Percentiles rank a stretch among this genome's conserved stretches.
These are phyloP conservation scores for Vollenhovia emeryi DNA, from an alignment of 1,140 invertebrate genomes.

Conservation along the genomic window DNA sequence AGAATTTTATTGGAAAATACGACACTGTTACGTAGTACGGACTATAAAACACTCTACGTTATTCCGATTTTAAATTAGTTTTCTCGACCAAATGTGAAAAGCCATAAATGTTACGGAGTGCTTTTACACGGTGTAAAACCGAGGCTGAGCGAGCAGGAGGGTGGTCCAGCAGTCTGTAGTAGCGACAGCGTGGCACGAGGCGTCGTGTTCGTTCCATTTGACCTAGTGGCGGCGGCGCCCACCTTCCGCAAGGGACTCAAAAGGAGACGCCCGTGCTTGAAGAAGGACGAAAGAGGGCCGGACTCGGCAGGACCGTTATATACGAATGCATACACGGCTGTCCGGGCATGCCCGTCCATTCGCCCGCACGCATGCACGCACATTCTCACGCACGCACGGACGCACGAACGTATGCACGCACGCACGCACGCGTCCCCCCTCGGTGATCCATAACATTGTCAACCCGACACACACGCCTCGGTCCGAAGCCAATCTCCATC, in stretches of 20 bases:
- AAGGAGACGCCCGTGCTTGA: conserved; percentile 44
- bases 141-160: conserved; percentile 3
- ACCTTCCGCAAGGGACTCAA: conserved; percentile 25
- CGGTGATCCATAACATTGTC: conserved; percentile 82
- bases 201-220: conserved; percentile 69
- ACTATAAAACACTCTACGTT: neutral
- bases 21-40: neutral
- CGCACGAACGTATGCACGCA: conserved; percentile 53
- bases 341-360: conserved; percentile 65
- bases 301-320: conserved; percentile 34
- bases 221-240: conserved; percentile 68
- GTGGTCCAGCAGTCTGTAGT: conserved; percentile 20
- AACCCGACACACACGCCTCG: conserved; percentile 70
- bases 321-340: conserved; percentile 54
- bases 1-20: neutral
- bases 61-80: conserved; percentile 1
- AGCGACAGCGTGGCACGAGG: conserved; percentile 10
- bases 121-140: conserved; percentile 31
- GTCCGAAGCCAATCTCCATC: conserved; percentile 72
- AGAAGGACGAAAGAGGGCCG: conserved; percentile 48
- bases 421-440: conserved; percentile 51
- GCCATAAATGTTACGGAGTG: conserved; percentile 16
- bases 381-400: conserved; percentile 60
- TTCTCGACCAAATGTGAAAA: neutral
- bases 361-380: conserved; percentile 69